A percentile compares a stretch with the other conserved stretches of the same genome.
phyloP scores from a whole-genome alignment of 2,113 vertebrate species.

The Xiphophorus couchianus region DNA sequence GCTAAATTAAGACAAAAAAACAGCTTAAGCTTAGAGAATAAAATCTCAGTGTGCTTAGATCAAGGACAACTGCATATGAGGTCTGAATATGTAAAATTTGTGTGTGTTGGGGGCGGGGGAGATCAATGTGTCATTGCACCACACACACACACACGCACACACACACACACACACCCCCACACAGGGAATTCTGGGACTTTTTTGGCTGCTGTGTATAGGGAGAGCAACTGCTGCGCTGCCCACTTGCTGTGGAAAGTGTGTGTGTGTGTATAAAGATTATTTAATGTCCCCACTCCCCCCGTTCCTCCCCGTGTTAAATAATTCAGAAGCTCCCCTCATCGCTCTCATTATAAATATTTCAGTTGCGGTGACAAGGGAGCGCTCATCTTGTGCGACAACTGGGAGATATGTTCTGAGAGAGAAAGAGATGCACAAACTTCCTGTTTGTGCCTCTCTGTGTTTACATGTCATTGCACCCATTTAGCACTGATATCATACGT shows the following conservation, averaged over 20 bases:
- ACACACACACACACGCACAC: conserved; percentile 25
- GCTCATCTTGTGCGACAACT: conserved; percentile 86
- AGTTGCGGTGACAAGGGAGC: conserved; percentile 88
- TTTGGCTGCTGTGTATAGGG: conserved; percentile 21
- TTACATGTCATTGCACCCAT: conserved; percentile 18
- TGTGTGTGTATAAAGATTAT: conserved; percentile 81
- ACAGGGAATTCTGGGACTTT: conserved; percentile 36
- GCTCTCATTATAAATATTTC: conserved; percentile 94
- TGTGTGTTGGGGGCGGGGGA: conserved; percentile 1
- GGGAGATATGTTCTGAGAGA: conserved; percentile 75
- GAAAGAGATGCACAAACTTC: conserved; percentile 26
- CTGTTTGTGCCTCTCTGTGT: conserved; percentile 23
- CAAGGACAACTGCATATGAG: neutral
- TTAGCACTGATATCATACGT: conserved; percentile 26
- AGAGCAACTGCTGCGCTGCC: conserved; percentile 66
- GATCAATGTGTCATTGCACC: conserved; percentile 30
- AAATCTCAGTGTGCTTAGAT: neutral
- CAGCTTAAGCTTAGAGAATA: neutral
- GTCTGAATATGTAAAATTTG: neutral
- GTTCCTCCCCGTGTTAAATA: conserved; percentile 82
- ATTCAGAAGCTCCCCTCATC: conserved; percentile 89
- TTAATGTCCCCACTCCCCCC: conserved; percentile 77
- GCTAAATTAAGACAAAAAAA: no score
- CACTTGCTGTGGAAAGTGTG: conserved; percentile 41
- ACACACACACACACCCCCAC: conserved; percentile 31